A percentile compares a stretch with the other conserved stretches of the same genome.
Evolutionary conservation across 2,113 vertebrate species (phyloP).

Genomic region (Leptocoma aspasia): DNA sequence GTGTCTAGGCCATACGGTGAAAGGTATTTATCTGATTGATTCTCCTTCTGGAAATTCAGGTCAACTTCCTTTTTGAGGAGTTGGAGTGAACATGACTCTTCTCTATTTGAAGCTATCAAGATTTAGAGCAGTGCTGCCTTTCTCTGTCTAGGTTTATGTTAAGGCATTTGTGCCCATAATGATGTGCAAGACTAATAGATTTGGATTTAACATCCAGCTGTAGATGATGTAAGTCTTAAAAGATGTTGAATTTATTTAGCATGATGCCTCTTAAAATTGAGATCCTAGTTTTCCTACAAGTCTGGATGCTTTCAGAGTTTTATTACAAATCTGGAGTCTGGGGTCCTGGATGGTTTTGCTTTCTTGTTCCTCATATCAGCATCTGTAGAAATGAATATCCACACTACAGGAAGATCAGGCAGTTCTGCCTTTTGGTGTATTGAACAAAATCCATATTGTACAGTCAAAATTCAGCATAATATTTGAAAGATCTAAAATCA

Average conservation of each 20-base stretch:
- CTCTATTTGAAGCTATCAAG: not conserved
- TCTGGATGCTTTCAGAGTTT: not conserved
- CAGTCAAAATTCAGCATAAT: not conserved
- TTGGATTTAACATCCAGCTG: not conserved
- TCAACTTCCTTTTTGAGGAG: not conserved
- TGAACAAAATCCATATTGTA: not conserved
- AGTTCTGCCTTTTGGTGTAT: not conserved
- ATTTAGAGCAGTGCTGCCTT: not conserved
- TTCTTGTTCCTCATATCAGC: not conserved
- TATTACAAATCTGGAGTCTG: not conserved
- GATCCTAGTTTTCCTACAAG: not conserved
- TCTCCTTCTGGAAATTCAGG: not conserved
- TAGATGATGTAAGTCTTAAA: not conserved
- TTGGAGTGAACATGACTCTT: not conserved
- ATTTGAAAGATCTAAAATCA: not conserved
- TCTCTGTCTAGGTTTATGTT: not conserved
- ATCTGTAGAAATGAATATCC: not conserved
- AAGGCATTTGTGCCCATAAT: not conserved
- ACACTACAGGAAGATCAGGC: not conserved
- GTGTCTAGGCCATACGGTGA: not conserved
- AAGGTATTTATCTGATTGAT: not conserved
- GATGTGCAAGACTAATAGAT: not conserved
- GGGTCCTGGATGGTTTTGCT: not conserved
- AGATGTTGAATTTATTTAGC: not conserved
- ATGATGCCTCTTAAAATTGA: not conserved